phyloP scores from a whole-genome alignment of 2,888 invertebrate species.

The Aphelenchoides bicaudatus region DNA sequence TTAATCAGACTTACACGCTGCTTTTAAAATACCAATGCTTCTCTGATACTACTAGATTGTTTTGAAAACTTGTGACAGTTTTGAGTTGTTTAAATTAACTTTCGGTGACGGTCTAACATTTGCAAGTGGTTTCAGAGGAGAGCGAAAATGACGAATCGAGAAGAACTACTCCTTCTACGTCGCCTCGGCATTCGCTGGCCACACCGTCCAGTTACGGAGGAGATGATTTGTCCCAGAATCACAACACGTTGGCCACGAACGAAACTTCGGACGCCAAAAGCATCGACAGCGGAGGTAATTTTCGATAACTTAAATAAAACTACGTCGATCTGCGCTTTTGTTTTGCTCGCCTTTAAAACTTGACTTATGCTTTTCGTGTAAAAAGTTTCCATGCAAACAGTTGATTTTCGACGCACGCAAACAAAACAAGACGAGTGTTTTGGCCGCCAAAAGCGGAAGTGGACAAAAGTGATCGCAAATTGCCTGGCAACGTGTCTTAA shows the following conservation, averaged over 20 bases:
- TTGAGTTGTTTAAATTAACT: too few species aligned
- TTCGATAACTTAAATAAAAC: background rate
- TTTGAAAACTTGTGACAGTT: too few species aligned
- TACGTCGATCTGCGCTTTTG: background rate
- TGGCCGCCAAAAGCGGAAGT: too few species aligned
- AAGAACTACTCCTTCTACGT: constrained; percentile 52
- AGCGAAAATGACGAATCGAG: constrained; percentile 53
- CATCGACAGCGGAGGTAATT: constrained; percentile 50
- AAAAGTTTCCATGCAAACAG: background rate
- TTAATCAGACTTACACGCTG: too few species aligned
- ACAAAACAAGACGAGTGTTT: constrained; percentile 2
- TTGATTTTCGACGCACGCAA: background rate
- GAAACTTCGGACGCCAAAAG: constrained; percentile 42
- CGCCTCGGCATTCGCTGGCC: constrained; percentile 43
- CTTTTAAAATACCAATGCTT: too few species aligned
- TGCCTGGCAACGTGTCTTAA: too few species aligned
- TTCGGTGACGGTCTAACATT: too few species aligned
- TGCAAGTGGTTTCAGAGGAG: constrained; percentile 31
- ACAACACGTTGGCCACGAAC: constrained; percentile 26
- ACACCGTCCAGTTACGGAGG: constrained; percentile 46
- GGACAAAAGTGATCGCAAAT: too few species aligned
- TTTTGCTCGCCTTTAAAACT: background rate
- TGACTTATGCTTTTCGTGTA: background rate
- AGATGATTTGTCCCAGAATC: constrained; percentile 41
- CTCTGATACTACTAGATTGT: too few species aligned